Evolutionary conservation across 2,113 vertebrate species (phyloP).

Genomic region (Machaerirhynchus nigripectus): DNA sequence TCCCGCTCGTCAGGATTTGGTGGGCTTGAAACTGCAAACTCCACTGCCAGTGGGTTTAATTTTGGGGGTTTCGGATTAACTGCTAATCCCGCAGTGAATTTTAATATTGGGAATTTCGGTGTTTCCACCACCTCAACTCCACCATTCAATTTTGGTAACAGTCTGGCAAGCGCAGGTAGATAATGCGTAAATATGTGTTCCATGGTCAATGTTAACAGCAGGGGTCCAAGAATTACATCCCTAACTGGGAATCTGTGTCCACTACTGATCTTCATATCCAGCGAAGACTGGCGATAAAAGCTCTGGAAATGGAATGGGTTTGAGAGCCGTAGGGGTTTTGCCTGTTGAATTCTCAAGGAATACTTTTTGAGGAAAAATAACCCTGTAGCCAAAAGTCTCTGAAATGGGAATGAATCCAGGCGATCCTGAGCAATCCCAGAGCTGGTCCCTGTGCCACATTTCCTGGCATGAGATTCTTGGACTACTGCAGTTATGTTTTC

Average conservation of each 20-base stretch:
- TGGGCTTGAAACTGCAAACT: slow-evolving; percentile 93
- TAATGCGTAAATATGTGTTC: slow-evolving; percentile 41
- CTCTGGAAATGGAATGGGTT: neutral
- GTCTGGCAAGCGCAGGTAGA: slow-evolving; percentile 96
- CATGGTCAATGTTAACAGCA: slow-evolving; percentile 54
- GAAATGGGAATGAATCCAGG: neutral
- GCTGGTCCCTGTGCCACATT: neutral
- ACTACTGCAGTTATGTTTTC: slow-evolving; percentile 70
- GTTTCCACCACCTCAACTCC: slow-evolving; percentile 88
- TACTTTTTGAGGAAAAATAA: neutral
- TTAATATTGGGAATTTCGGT: slow-evolving; percentile 96
- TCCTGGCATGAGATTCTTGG: slow-evolving; percentile 73
- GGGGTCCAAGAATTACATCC: slow-evolving; percentile 76
- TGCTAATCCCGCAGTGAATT: slow-evolving; percentile 92
- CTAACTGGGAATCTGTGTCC: neutral
- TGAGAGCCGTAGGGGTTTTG: neutral
- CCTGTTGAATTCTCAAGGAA: neutral
- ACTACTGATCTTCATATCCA: neutral
- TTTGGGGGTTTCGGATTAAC: slow-evolving; percentile 98
- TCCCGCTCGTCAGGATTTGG: slow-evolving; percentile 90
- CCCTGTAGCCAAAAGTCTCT: neutral
- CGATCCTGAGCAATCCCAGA: neutral
- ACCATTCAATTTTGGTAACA: slow-evolving; percentile 98
- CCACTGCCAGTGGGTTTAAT: slow-evolving; percentile 94
- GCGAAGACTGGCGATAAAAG: neutral